Evolutionary conservation across 2,113 vertebrate genomes (phyloP), one percentile per base, ranked within the genome.

Genomic region (Brienomyrus longianalis): DNA sequence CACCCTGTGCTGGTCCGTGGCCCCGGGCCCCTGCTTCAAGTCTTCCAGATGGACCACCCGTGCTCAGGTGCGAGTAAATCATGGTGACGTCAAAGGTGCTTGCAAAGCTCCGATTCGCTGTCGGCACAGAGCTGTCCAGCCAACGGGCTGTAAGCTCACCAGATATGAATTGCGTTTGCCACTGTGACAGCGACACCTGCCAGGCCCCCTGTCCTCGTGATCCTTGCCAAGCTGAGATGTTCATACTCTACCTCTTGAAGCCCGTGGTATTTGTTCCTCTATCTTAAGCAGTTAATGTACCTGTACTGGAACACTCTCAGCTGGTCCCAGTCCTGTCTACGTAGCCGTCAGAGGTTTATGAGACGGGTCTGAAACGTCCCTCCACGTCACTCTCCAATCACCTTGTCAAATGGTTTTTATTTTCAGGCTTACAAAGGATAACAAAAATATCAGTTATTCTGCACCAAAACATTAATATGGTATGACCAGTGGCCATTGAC

Each of bases 1-100:
- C 88, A 96, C 95, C 0, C 92, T 97, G 92, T 97, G 95, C 9
- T 66, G 95, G 97, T 85, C 94, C 95, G 91, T 95, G 84, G 90
- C 89, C 88, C 94, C 95, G 91, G 95, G 84, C 89, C 90, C 88
- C 51, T 51, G 27, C 0, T 93, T 93, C 54, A 91, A 90, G 27
- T 97, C 96, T 90, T 94, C 92, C 91, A 94, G 90, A 93, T 93
- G 1, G 27, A 43, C 83, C 6, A n/a, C 47, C 11, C 2, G 1
- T 5, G 11, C 66, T 21, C 47, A n/a, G 43, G 23, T 1, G 8
- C 23, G 10, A 66, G 59, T 31, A 21, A 1, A 43, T 23, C 51
- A 59, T 77, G 74, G 15, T 13, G 35, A 6, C 31, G 43, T 39
- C 45, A 85, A 50, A 70, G 10, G n/a, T n/a, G 19, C 6, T 5